phyloP scores from a whole-genome alignment of 2,888 invertebrate genomes.

The Phytoseiulus persimilis region DNA sequence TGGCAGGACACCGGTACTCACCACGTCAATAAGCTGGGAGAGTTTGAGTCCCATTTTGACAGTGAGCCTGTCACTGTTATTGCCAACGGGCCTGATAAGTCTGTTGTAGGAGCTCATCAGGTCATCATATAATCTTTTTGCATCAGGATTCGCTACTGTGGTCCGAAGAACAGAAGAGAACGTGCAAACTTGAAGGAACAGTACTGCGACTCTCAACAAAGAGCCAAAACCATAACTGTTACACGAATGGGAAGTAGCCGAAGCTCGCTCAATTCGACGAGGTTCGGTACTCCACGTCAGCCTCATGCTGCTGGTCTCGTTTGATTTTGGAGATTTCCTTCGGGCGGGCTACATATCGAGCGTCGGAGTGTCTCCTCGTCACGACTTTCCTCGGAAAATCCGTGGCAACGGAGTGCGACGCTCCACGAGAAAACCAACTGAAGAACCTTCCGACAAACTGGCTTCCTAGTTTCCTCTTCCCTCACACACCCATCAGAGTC shows the following conservation, averaged over 20 bases:
- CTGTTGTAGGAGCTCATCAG: slow-evolving; percentile 90
- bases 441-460: neutral
- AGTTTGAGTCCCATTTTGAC: slow-evolving; percentile 85
- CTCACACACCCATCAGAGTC: neutral
- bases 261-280: neutral
- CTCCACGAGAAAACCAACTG: neutral
- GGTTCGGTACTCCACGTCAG: neutral
- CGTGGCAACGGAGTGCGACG: neutral
- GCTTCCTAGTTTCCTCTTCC: neutral
- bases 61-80: slow-evolving; percentile 84
- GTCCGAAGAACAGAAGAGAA: slow-evolving; percentile 22
- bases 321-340: neutral
- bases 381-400: neutral
- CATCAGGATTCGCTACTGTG: slow-evolving; percentile 63
- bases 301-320: neutral
- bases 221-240: neutral
- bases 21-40: slow-evolving; percentile 88
- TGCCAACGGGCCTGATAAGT: slow-evolving; percentile 84
- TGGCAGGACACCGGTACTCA: slow-evolving; percentile 57
- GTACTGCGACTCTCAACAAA: neutral
- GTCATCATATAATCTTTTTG: slow-evolving; percentile 91
- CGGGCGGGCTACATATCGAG: neutral
- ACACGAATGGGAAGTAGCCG: neutral
- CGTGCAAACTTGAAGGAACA: slow-evolving; percentile 10
- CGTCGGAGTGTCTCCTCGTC: neutral